Conservation (phyloP, 1,140 invertebrate genomes). For the Solen grandis region DNA sequence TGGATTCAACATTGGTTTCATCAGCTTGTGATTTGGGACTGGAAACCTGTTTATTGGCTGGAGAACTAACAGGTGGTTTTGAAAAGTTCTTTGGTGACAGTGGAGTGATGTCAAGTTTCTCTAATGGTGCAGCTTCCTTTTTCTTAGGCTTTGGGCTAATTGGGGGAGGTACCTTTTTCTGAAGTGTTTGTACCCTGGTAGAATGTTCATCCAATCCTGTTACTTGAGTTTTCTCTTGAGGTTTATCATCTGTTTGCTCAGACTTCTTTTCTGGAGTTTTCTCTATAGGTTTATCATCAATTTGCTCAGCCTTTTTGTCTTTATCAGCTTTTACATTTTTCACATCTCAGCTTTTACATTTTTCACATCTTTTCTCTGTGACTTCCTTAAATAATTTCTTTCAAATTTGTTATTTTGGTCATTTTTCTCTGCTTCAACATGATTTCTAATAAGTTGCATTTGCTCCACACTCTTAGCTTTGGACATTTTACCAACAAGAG, state of each 20-base stretch:
- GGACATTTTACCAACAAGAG: not conserved
- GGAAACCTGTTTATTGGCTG: not conserved
- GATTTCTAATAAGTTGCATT: not conserved
- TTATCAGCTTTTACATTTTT: too few relatives aligned
- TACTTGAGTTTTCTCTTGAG: too few relatives aligned
- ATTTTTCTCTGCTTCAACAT: not conserved
- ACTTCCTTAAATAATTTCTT: too few relatives aligned
- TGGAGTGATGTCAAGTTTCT: not conserved
- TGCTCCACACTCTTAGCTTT: conserved; percentile 39
- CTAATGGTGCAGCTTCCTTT: not conserved
- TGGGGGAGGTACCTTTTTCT: not conserved
- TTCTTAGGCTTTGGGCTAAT: not conserved
- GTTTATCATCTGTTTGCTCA: too few relatives aligned
- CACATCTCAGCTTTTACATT: too few relatives aligned
- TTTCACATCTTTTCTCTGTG: too few relatives aligned
- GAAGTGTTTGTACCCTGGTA: not conserved
- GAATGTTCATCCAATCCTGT: too few relatives aligned
- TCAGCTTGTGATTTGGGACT: not conserved
- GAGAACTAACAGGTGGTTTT: not conserved
- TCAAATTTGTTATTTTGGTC: too few relatives aligned
- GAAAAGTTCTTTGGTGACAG: not conserved
- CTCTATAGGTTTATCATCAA: too few relatives aligned
- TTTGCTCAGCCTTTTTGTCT: too few relatives aligned
- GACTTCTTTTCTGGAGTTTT: too few relatives aligned
- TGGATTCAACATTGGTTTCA: conserved; percentile 35